Conservation (phyloP, 2,888 invertebrate genomes). For the Exephanes ischioxanthus region DNA sequence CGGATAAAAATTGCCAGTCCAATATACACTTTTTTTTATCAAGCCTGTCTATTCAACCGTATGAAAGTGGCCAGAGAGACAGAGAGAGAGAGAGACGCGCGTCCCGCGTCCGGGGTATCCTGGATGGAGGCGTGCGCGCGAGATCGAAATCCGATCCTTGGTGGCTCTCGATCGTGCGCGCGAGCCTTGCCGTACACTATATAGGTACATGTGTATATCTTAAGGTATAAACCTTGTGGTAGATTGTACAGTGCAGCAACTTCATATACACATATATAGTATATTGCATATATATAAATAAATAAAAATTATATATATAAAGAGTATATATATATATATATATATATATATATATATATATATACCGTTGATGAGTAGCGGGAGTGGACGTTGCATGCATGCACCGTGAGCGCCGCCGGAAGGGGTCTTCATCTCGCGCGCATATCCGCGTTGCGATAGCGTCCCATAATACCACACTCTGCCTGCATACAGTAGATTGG, state of each 20-base stretch:
- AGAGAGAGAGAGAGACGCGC: neutral
- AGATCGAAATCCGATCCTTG: conserved; percentile 63
- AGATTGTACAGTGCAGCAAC: conserved; percentile 2
- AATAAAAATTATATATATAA: neutral
- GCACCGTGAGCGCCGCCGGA: conserved; percentile 48
- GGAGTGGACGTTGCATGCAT: conserved; percentile 48
- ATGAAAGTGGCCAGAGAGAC: neutral
- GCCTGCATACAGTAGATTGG: conserved; percentile 23
- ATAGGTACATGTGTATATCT: neutral
- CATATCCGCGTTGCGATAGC: conserved; percentile 56
- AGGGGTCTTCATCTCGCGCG: conserved; percentile 60
- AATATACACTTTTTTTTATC: conserved; percentile 1
- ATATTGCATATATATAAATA: too few relatives aligned
- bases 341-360: conserved; percentile 19
- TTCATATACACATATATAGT: too few relatives aligned
- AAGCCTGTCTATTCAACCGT: neutral
- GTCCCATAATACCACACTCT: conserved; percentile 24
- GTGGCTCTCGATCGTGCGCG: conserved; percentile 55
- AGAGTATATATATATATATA: conserved; percentile 3
- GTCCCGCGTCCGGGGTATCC: conserved; percentile 31
- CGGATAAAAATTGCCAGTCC: neutral
- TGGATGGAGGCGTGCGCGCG: conserved; percentile 48
- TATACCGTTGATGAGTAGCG: neutral
- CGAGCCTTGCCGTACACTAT: conserved; percentile 21
- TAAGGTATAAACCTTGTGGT: neutral